phyloP scores from a whole-genome alignment of 2,888 invertebrate species.

The Chouioia cunea region DNA sequence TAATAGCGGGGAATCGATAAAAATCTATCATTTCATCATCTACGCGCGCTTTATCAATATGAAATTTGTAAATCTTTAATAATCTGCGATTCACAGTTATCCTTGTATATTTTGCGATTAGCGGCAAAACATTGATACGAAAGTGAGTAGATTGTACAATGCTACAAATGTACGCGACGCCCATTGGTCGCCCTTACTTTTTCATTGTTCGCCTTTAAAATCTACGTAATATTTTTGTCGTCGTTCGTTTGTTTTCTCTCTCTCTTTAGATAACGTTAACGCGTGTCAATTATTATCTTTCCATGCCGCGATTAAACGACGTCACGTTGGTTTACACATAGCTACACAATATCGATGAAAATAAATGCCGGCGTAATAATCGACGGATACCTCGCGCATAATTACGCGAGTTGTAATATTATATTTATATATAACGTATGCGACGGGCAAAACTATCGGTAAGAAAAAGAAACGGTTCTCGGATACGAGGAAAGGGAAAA shows the following conservation, averaged over 20 bases:
- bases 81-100: slow-evolving; percentile 13
- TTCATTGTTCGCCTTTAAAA: slow-evolving; percentile 14
- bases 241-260: slow-evolving; percentile 14
- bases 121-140: slow-evolving; percentile 35
- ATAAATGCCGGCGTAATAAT: slow-evolving; percentile 46
- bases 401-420: slow-evolving; percentile 34
- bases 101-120: slow-evolving; percentile 17
- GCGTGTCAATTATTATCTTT: slow-evolving; percentile 29
- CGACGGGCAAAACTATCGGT: slow-evolving; percentile 32
- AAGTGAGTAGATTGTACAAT: slow-evolving; percentile 32
- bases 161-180: slow-evolving; percentile 2
- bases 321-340: slow-evolving; percentile 40
- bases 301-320: slow-evolving; percentile 25
- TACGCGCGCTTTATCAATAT: slow-evolving; percentile 42
- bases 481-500: slow-evolving; percentile 19
- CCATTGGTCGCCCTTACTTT: not conserved
- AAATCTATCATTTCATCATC: slow-evolving; percentile 41
- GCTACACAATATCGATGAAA: slow-evolving; percentile 41
- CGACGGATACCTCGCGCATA: slow-evolving; percentile 20
- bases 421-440: slow-evolving; percentile 9
- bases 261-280: slow-evolving; percentile 33
- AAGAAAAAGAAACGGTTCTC: slow-evolving; percentile 20
- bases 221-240: slow-evolving; percentile 27
- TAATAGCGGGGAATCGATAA: slow-evolving; percentile 44
- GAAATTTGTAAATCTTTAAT: too few relatives aligned